Conservation (phyloP, 2,113 vertebrate species). For the Corythornis madagascariensis region DNA sequence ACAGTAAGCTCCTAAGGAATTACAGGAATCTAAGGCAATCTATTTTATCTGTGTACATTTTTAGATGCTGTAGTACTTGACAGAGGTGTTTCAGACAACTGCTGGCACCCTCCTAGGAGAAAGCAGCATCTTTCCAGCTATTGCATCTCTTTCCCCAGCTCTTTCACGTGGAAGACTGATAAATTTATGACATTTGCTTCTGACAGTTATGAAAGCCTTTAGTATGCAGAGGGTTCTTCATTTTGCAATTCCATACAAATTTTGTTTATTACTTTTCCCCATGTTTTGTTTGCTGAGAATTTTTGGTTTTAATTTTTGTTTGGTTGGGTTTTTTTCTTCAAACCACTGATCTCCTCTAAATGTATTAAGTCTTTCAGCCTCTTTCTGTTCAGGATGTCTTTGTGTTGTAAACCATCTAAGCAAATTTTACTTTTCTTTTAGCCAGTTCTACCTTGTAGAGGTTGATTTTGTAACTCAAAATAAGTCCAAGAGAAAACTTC, state of each 20-base stretch:
- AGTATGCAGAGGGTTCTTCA: neutral
- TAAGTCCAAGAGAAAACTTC: neutral
- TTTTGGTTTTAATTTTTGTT: neutral
- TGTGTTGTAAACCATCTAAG: neutral
- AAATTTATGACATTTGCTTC: neutral
- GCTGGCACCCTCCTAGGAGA: neutral
- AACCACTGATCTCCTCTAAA: neutral
- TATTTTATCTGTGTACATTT: neutral
- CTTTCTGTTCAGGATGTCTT: neutral
- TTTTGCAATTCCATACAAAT: neutral
- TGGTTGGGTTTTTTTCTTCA: neutral
- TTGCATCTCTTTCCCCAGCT: neutral
- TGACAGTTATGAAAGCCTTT: neutral
- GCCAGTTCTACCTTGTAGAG: neutral
- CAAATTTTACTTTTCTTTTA: neutral
- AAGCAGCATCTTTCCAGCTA: neutral
- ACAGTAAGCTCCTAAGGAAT: neutral
- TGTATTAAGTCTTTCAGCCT: neutral
- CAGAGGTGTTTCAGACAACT: neutral
- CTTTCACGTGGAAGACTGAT: neutral
- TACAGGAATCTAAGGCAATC: neutral
- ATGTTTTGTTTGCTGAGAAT: neutral
- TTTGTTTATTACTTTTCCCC: neutral
- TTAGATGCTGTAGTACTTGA: neutral
- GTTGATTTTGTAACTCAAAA: neutral